phyloP scores from a whole-genome alignment of 2,888 invertebrate genomes.

The Nomada ruficornis region DNA sequence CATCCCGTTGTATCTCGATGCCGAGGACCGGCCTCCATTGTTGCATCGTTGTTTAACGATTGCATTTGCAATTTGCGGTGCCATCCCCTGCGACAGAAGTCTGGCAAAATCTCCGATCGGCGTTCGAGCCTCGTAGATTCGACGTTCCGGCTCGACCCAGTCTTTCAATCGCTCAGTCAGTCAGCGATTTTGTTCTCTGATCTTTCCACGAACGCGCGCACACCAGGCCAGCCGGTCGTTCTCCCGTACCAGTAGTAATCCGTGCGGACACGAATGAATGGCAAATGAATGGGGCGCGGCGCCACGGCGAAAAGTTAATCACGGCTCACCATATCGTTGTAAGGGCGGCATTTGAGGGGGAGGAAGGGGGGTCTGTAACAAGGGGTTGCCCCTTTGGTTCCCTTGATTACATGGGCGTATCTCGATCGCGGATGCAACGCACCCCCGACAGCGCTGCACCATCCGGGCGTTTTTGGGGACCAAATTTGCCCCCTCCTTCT shows the following conservation, averaged over 20 bases:
- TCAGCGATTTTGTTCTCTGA: conserved; percentile 60
- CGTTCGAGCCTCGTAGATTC: conserved; percentile 33
- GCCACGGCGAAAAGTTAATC: conserved; percentile 84
- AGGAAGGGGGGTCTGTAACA: conserved; percentile 54
- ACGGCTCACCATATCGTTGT: conserved; percentile 82
- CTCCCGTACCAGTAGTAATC: conserved; percentile 74
- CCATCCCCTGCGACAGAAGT: neutral
- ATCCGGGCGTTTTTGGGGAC: conserved; percentile 48
- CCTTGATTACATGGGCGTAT: conserved; percentile 84
- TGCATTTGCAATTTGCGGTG: conserved; percentile 11
- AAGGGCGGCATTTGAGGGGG: conserved; percentile 60
- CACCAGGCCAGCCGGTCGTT: neutral
- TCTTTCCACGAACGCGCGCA: conserved; percentile 41
- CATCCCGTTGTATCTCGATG: conserved; percentile 43
- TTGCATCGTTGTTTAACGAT: conserved; percentile 16
- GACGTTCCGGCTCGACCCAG: conserved; percentile 31
- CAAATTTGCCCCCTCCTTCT: conserved; percentile 19
- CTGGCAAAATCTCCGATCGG: conserved; percentile 13
- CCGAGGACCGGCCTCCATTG: neutral
- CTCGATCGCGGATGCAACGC: conserved; percentile 73
- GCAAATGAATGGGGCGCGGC: conserved; percentile 83
- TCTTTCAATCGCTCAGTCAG: conserved; percentile 50
- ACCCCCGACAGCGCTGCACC: conserved; percentile 47
- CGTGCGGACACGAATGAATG: conserved; percentile 84
- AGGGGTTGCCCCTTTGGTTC: conserved; percentile 74